phyloP scores from a whole-genome alignment of 2,888 invertebrate species.

The Atrina japonica region DNA sequence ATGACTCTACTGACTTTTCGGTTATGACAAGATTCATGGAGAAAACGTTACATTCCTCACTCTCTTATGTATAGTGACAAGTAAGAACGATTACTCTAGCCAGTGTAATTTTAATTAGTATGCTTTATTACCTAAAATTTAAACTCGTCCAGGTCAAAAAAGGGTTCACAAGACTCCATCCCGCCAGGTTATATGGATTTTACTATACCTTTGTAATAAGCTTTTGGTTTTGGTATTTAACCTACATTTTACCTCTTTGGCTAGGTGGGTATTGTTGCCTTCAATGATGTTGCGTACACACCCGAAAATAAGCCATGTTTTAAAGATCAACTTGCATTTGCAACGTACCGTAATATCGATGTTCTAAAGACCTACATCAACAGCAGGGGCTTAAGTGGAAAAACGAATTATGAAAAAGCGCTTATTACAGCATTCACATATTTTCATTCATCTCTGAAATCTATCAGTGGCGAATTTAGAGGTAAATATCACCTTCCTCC shows the following conservation, averaged over 20 bases:
- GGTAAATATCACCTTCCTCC: constrained; percentile 7
- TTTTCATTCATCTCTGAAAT: background rate
- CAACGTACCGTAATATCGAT: constrained; percentile 6
- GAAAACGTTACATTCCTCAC: no score
- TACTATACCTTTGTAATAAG: no score
- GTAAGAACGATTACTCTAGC: no score
- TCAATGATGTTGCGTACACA: background rate
- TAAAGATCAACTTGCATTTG: constrained; percentile 8
- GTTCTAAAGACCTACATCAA: constrained; percentile 6
- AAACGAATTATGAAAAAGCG: constrained; percentile 20
- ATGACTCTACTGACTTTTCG: no score
- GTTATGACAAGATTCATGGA: no score
- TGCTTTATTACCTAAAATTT: no score
- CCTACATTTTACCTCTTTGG: background rate
- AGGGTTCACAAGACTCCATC: no score
- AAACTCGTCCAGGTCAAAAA: no score
- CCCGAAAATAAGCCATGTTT: constrained; percentile 2
- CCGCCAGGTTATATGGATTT: no score
- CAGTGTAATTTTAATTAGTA: no score
- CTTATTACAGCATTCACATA: constrained; percentile 26
- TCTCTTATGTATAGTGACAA: no score
- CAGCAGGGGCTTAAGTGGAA: background rate
- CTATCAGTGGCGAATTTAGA: constrained; percentile 3
- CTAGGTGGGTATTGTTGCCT: constrained; percentile 22
- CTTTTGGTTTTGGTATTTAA: no score